Conservation (phyloP, 2,113 vertebrate species). For the Takifugu flavidus region DNA sequence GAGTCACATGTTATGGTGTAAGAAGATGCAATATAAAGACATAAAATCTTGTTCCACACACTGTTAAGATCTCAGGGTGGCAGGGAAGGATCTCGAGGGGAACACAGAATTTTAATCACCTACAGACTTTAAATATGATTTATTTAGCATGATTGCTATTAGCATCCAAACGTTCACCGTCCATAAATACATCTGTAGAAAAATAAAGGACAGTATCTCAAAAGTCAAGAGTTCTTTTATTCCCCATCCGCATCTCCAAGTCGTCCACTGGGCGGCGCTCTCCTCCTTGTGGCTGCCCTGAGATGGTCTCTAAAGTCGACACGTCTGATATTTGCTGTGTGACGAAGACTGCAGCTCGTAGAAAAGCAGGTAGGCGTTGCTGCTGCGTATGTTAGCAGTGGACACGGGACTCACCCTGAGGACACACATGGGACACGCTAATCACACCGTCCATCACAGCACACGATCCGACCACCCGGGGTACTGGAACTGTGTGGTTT, state of each 20-base stretch:
- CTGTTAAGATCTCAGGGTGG: too few relatives aligned
- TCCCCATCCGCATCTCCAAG: not conserved
- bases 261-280: not conserved
- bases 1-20: too few relatives aligned
- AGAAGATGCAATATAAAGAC: too few relatives aligned
- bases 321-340: constrained; percentile 76
- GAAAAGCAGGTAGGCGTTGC: constrained; percentile 92
- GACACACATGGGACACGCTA: not conserved
- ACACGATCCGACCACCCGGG: too few relatives aligned
- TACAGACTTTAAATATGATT: constrained; percentile 16
- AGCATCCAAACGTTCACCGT: constrained; percentile 28
- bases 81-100: too few relatives aligned
- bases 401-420: constrained; percentile 89
- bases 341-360: constrained; percentile 86
- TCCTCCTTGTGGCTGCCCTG: not conserved
- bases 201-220: constrained; percentile 37
- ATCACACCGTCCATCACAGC: not conserved
- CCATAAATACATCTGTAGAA: constrained; percentile 60
- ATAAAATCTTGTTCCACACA: too few relatives aligned
- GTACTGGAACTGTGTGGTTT: too few relatives aligned
- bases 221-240: too few relatives aligned
- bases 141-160: constrained; percentile 16
- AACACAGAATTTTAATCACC: constrained; percentile 1
- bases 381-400: constrained; percentile 89
- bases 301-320: constrained; percentile 37